Evolutionary conservation across 2,113 vertebrate species (phyloP), one percentile per base, ranked within the genome.

Genomic region (human): DNA sequence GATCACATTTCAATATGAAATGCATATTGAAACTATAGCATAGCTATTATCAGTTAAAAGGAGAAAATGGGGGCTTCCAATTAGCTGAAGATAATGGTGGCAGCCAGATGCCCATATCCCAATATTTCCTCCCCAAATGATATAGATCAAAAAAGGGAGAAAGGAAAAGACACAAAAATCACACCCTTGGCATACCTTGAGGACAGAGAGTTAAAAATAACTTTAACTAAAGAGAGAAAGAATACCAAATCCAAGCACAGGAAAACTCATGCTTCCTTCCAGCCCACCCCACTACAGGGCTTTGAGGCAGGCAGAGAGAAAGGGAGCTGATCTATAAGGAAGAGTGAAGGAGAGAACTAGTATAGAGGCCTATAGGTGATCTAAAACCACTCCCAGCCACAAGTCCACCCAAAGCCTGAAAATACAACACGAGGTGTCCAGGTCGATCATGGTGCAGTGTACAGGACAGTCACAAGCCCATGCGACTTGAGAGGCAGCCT

Each of bases 161-260:
- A 66, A 75, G 17, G 55, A 70, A 75, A 43, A 14, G 48, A 79
- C 14, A 16, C 12, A 18, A 23, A 89, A 79, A 38, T 32, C 92
- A 66, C 55, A 40, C 8, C 17, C 38, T 84, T 4, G 1, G 12
- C 61, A 6, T 81, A 50, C 50, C 38, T 57, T 52, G 86, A 52
- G 30, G 40, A 84, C 83, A 84, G 55, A 73, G 22, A 91, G 50
- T 85, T 55, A 89, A 55, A 95, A 64, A 40, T 80, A 72, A 52
- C 3, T 25, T 8, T 70, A 89, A 57, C 48, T 43, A 27, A 48
- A 84, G 59, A 35, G 20, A 83, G 57, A 57, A 83, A 59, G 40
- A 96, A 66, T 43, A 72, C 25, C 43, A 79, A 25, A 40, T 61
- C n/a, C 20, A 30, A 96, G n/a, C 52, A 48, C 32, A 38, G 5